Conservation (phyloP, 1,140 invertebrate species). For the Luehdorfia chinensis region DNA sequence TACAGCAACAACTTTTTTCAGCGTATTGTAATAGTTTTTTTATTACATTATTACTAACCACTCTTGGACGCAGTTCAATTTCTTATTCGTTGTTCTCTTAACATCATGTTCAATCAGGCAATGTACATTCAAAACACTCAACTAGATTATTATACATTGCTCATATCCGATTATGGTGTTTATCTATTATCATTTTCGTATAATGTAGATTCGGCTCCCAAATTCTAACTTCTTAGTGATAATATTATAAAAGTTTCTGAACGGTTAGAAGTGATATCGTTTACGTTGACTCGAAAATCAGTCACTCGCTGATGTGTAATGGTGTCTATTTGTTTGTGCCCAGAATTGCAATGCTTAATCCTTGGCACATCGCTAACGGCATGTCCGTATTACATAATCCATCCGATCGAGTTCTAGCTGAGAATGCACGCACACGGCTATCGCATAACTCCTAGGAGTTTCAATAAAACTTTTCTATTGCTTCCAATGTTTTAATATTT, state of each 20-base stretch:
- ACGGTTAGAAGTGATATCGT: slow-evolving; percentile 4
- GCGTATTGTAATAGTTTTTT: slow-evolving; percentile 11
- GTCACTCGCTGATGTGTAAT: slow-evolving; percentile 63
- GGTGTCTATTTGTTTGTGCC: slow-evolving; percentile 66
- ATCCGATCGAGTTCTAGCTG: slow-evolving; percentile 24
- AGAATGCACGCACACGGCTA: slow-evolving; percentile 38
- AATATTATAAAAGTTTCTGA: slow-evolving; percentile 15
- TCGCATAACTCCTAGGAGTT: slow-evolving; percentile 25
- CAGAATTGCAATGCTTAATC: slow-evolving; percentile 66
- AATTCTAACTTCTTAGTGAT: neutral
- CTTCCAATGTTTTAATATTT: slow-evolving; percentile 17
- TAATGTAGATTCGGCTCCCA: neutral
- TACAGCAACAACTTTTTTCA: slow-evolving; percentile 14
- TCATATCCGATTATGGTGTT: neutral
- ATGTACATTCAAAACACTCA: slow-evolving; percentile 17
- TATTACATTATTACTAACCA: slow-evolving; percentile 14
- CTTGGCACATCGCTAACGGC: slow-evolving; percentile 62
- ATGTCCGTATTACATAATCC: slow-evolving; percentile 67
- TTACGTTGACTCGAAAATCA: slow-evolving; percentile 51
- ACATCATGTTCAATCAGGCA: slow-evolving; percentile 2
- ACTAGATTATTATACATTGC: slow-evolving; percentile 8
- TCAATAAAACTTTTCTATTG: slow-evolving; percentile 18
- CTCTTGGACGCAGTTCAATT: slow-evolving; percentile 15
- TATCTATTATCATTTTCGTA: neutral
- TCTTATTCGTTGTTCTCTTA: slow-evolving; percentile 8